Percentiles rank a stretch among this genome's conserved stretches.
These are phyloP conservation scores for Phalacrocorax carbo DNA, from an alignment of 2,113 vertebrate genomes.

Conservation along the genomic window DNA sequence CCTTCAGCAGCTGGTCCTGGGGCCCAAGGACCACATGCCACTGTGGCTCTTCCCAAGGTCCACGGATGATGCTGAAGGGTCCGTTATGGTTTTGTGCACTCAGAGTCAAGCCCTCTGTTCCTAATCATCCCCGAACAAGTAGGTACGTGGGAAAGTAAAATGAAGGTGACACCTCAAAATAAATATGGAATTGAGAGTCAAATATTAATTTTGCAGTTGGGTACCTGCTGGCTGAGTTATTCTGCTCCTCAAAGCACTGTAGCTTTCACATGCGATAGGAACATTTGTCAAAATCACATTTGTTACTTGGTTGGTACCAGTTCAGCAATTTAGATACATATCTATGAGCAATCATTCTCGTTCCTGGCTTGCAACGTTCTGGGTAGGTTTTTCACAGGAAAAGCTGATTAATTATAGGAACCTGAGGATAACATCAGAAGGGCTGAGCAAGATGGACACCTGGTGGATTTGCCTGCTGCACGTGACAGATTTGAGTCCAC, in stretches of 20 bases:
- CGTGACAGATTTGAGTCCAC: not conserved
- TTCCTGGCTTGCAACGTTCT: not conserved
- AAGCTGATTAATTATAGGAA: not conserved
- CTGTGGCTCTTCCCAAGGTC: accelerated
- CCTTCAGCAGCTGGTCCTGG: not conserved
- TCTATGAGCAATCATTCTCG: not conserved
- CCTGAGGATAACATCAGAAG: not conserved
- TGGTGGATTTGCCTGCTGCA: not conserved
- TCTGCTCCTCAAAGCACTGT: not conserved
- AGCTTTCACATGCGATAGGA: not conserved
- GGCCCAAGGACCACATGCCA: not conserved
- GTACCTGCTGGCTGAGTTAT: not conserved
- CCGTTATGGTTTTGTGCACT: accelerated
- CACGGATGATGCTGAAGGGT: not conserved
- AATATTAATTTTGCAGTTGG: not conserved
- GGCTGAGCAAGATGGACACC: not conserved
- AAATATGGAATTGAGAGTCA: not conserved
- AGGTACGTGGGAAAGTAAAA: not conserved
- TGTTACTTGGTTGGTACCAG: not conserved
- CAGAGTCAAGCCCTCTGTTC: not conserved
- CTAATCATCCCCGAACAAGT: accelerated
- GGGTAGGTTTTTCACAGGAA: not conserved
- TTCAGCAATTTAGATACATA: constrained; percentile 25
- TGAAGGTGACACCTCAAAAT: not conserved
- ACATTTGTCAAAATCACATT: constrained; percentile 29